These are phyloP conservation scores for Drosophila albomicans DNA, from an alignment of 1,140 invertebrate species.

Conservation along the genomic window DNA sequence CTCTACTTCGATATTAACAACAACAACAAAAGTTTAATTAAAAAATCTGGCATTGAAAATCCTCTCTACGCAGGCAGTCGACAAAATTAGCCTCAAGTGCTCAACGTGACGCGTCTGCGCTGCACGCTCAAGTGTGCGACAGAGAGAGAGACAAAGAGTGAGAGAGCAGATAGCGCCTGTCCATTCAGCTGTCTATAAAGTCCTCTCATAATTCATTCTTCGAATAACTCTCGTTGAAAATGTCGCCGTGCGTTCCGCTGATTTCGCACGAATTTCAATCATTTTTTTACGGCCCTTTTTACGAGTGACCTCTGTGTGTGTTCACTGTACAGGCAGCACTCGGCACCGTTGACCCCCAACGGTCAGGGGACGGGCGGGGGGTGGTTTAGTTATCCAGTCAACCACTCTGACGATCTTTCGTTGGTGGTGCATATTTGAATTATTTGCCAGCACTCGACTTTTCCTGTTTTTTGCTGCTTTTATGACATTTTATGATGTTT, in stretches of 20 bases:
- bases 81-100: slow-evolving; percentile 77
- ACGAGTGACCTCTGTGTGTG: slow-evolving; percentile 61
- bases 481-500: slow-evolving; percentile 48
- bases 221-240: slow-evolving; percentile 26
- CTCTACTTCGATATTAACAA: slow-evolving; percentile 11
- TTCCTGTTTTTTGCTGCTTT: slow-evolving; percentile 12
- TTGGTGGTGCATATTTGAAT: slow-evolving; percentile 25
- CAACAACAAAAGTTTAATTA: slow-evolving; percentile 61
- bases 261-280: slow-evolving; percentile 47
- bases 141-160: slow-evolving; percentile 6
- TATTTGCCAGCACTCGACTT: slow-evolving; percentile 30
- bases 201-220: slow-evolving; percentile 53
- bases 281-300: slow-evolving; percentile 62
- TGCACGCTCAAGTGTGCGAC: not conserved
- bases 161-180: not conserved
- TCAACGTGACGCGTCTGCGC: slow-evolving; percentile 59
- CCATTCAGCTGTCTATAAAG: slow-evolving; percentile 63
- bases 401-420: slow-evolving; percentile 17
- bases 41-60: slow-evolving; percentile 49
- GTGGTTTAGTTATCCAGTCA: slow-evolving; percentile 50
- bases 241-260: slow-evolving; percentile 41
- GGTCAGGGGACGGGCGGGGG: slow-evolving; percentile 37
- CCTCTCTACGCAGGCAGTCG: slow-evolving; percentile 37
- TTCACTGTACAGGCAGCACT: slow-evolving; percentile 13
- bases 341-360: slow-evolving; percentile 62